Evolutionary conservation across 2,888 invertebrate species (phyloP), one percentile per base, ranked within the genome.

Genomic region (Hydrotaea diabolus): DNA sequence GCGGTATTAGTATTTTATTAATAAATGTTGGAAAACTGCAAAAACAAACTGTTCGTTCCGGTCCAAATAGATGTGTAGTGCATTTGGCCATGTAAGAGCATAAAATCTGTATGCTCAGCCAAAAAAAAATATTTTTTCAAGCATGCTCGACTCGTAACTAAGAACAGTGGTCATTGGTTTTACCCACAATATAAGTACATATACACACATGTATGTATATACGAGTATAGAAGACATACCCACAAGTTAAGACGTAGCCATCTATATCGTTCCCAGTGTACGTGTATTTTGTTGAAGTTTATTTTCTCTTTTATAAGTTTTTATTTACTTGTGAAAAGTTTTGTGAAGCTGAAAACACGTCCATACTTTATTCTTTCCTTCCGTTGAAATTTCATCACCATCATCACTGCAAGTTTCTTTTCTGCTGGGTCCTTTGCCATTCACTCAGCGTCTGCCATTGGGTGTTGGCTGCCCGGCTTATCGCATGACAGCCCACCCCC

Each of bases 271-370:
- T n/a, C 3, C 31, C 19, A 15, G 23, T 78, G 31, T 64, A 53
- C 64, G 53, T 21, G 53, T 49, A 83, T 71, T 71, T 75, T 46
- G 21, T 57, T 73, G 17, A 43, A 74, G 49, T 66, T 69, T 77
- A 36, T 53, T 73, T 78, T 69, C 31, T 57, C 36, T 71, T 64
- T 78, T 76, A 23, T 82, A 59, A 23, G 53, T 59, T 83, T 72
- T 73, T 66, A 69, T 78, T 76, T 77, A 46, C 49, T 80, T 62
- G 73, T 83, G 71, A 43, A 72, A 85, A 84, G 80, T 86, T 80
- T 86, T 86, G 84, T 85, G 85, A 86, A 85, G 86, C 85, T 85
- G 82, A 82, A 86, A 86, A 86, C 86, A 87, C 87, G 87, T 87
- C 83, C 86, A 80, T 86, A 85, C 86, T 87, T 86, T 83, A 86